phyloP scores from a whole-genome alignment of 2,797 vertebrate species.

The Picus viridis region DNA sequence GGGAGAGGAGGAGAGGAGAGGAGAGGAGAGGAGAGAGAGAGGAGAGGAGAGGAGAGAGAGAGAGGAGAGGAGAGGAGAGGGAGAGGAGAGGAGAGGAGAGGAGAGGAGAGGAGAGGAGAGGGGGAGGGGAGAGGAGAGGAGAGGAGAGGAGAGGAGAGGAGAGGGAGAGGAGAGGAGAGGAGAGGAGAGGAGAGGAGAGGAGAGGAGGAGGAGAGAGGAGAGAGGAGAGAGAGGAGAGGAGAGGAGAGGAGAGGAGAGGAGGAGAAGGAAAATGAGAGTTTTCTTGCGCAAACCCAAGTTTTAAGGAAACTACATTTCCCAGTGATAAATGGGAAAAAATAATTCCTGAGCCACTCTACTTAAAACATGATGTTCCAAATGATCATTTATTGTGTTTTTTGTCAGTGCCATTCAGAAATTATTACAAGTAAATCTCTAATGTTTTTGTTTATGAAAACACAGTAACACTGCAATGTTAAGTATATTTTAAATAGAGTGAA shows the following conservation, averaged over 20 bases:
- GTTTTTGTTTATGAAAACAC: conserved; percentile 16
- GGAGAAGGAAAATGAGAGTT: not conserved
- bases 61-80: too few species aligned
- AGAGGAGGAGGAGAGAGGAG: not conserved
- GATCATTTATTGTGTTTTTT: conserved; percentile 49
- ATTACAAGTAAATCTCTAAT: conserved; percentile 24
- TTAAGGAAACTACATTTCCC: not conserved
- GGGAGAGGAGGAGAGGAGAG: too few species aligned
- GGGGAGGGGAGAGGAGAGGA: not conserved
- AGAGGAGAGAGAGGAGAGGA: not conserved
- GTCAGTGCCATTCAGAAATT: conserved; percentile 29
- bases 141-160: not conserved
- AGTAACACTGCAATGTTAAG: not conserved
- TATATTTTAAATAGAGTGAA: conserved; percentile 11
- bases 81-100: not conserved
- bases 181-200: too few species aligned
- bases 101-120: too few species aligned
- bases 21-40: too few species aligned
- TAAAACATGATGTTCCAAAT: conserved; percentile 26
- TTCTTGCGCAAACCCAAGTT: not conserved
- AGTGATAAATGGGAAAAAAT: not conserved
- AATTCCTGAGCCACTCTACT: not conserved
- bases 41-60: too few species aligned
- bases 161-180: not conserved
- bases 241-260: not conserved